phyloP scores from a whole-genome alignment of 2,113 vertebrate genomes.

The Eublepharis macularius region DNA sequence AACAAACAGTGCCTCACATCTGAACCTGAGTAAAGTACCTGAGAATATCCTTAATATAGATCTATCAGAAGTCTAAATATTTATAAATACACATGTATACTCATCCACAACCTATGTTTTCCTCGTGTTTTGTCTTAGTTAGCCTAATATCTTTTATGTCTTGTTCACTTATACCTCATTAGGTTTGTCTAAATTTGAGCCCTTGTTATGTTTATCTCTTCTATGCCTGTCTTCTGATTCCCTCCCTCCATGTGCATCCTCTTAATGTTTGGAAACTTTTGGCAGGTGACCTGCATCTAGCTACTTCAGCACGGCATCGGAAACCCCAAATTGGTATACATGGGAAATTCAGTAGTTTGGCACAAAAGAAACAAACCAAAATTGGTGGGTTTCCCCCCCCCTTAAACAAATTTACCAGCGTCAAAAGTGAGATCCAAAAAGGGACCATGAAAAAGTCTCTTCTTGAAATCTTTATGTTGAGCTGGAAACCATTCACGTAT shows the following conservation, averaged over 20 bases:
- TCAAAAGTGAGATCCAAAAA: not conserved
- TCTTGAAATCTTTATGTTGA: not conserved
- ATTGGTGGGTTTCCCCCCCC: not conserved
- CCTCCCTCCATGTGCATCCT: not conserved
- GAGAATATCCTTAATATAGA: too few species aligned
- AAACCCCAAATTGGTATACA: not conserved
- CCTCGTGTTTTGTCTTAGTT: not conserved
- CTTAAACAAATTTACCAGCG: not conserved
- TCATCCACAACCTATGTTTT: not conserved
- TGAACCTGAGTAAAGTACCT: too few species aligned
- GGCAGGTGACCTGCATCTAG: not conserved
- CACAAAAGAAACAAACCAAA: not conserved
- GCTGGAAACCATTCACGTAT: not conserved
- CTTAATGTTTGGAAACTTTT: not conserved
- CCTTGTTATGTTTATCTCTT: not conserved
- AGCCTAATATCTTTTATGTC: not conserved
- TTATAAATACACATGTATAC: too few species aligned
- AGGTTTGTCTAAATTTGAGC: not conserved
- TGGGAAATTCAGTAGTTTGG: not conserved
- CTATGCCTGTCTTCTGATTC: not conserved
- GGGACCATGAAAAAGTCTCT: not conserved
- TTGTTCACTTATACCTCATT: not conserved
- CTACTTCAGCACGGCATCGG: not conserved
- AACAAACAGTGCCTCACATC: too few species aligned
- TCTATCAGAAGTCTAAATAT: not conserved